Conservation (phyloP, 2,113 vertebrate genomes). For the Bufo gargarizans region DNA sequence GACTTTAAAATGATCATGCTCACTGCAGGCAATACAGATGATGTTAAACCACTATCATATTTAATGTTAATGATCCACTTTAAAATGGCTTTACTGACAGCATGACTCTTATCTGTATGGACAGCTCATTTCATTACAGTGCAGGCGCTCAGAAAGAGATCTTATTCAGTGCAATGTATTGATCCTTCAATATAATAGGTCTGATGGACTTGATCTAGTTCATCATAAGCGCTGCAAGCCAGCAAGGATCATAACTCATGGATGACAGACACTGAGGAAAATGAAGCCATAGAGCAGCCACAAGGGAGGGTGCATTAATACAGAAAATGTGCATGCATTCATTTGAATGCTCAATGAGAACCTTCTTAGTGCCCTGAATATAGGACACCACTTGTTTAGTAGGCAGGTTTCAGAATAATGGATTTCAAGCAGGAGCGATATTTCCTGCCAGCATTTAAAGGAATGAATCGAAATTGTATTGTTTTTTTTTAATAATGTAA, state of each 20-base stretch:
- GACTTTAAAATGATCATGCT: slow-evolving; percentile 11
- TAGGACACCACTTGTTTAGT: not conserved
- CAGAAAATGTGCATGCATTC: slow-evolving; percentile 33
- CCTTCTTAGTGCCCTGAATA: not conserved
- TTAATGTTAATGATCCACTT: slow-evolving; percentile 23
- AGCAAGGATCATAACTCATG: slow-evolving; percentile 40
- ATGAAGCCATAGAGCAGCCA: slow-evolving; percentile 38
- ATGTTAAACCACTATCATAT: slow-evolving; percentile 11
- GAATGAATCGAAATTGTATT: not conserved
- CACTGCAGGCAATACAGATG: not conserved
- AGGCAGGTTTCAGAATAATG: slow-evolving; percentile 14
- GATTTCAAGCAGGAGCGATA: not conserved
- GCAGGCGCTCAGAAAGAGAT: slow-evolving; percentile 41
- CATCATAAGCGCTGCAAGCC: slow-evolving; percentile 26
- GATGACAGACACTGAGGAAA: slow-evolving; percentile 34
- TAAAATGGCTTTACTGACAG: slow-evolving; percentile 36
- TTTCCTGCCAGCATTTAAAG: slow-evolving; percentile 12
- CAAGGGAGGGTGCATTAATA: slow-evolving; percentile 20
- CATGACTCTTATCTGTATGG: slow-evolving; percentile 44
- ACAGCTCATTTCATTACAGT: slow-evolving; percentile 57
- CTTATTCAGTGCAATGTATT: slow-evolving; percentile 42
- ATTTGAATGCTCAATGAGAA: slow-evolving; percentile 37
- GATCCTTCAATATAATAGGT: slow-evolving; percentile 48
- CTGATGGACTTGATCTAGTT: slow-evolving; percentile 54
- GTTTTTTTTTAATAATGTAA: not conserved